These are phyloP conservation scores for Gadus macrocephalus DNA, from an alignment of 2,113 vertebrate species.

Conservation along the genomic window DNA sequence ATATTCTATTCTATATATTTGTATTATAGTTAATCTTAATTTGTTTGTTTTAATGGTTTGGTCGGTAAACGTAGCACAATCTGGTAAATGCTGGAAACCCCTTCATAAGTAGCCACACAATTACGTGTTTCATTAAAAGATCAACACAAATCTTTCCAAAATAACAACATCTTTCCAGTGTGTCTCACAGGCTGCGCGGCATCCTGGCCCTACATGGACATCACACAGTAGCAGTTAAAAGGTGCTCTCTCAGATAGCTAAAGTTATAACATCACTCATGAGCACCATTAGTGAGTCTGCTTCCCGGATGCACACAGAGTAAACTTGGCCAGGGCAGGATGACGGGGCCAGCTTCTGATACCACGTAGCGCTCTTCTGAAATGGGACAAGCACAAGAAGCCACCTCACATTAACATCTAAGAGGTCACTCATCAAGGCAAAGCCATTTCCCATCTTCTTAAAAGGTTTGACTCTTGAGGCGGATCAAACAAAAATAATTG, in stretches of 20 bases:
- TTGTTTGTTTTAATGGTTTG: too few species aligned
- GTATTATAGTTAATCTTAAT: too few species aligned
- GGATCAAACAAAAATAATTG: too few species aligned
- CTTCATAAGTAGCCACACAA: too few species aligned
- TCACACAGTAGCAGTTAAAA: conserved; percentile 58
- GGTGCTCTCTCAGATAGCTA: conserved; percentile 40
- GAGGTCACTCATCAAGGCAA: too few species aligned
- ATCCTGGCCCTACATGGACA: conserved; percentile 53
- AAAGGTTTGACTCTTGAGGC: too few species aligned
- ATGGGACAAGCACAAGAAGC: conserved; percentile 34
- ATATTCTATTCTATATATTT: too few species aligned
- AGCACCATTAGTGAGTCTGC: conserved; percentile 63
- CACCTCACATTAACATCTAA: not conserved
- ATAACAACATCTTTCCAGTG: conserved; percentile 3
- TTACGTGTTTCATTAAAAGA: too few species aligned
- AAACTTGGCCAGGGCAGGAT: conserved; percentile 46
- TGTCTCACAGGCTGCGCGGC: conserved; percentile 3
- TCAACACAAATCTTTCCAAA: not conserved
- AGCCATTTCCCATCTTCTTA: too few species aligned
- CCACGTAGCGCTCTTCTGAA: conserved; percentile 8
- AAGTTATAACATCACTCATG: conserved; percentile 64
- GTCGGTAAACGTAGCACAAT: too few species aligned
- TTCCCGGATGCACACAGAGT: conserved; percentile 60
- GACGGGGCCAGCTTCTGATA: conserved; percentile 9
- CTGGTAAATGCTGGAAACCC: too few species aligned